Conservation (phyloP, 2,797 vertebrate species). For the Leptoclinus maculatus region DNA sequence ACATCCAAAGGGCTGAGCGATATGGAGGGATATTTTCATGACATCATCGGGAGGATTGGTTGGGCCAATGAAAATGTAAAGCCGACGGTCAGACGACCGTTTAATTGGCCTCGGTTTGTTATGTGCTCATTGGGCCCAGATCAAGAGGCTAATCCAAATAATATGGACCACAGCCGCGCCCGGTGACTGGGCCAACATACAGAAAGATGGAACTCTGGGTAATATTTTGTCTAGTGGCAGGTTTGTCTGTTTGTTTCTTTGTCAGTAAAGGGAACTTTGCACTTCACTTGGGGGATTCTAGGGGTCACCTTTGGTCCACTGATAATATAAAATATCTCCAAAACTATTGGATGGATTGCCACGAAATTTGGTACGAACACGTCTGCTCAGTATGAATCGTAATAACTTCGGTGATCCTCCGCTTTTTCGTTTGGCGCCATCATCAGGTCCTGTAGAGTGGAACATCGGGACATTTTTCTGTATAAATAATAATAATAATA, state of each 20-base stretch:
- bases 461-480: no score
- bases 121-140: slow-evolving; percentile 49
- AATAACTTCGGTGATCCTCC: no score
- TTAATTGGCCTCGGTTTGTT: slow-evolving; percentile 55
- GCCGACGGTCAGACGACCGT: slow-evolving; percentile 25
- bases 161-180: slow-evolving; percentile 24
- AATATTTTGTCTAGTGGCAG: neutral
- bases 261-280: neutral
- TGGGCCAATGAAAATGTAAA: slow-evolving; percentile 42
- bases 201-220: neutral
- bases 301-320: neutral
- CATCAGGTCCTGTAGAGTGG: no score
- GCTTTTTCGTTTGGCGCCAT: no score
- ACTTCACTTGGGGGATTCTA: neutral
- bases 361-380: neutral
- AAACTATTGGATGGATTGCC: neutral
- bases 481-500: no score
- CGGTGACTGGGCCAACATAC: neutral
- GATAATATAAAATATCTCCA: neutral
- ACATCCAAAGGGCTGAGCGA: slow-evolving; percentile 34
- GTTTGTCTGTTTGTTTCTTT: neutral
- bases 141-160: slow-evolving; percentile 55
- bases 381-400: no score
- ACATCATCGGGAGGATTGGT: slow-evolving; percentile 37
- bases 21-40: slow-evolving; percentile 37